These are phyloP conservation scores for Acrossocheilus fasciatus DNA, from an alignment of 2,797 vertebrate genomes.

Conservation along the genomic window DNA sequence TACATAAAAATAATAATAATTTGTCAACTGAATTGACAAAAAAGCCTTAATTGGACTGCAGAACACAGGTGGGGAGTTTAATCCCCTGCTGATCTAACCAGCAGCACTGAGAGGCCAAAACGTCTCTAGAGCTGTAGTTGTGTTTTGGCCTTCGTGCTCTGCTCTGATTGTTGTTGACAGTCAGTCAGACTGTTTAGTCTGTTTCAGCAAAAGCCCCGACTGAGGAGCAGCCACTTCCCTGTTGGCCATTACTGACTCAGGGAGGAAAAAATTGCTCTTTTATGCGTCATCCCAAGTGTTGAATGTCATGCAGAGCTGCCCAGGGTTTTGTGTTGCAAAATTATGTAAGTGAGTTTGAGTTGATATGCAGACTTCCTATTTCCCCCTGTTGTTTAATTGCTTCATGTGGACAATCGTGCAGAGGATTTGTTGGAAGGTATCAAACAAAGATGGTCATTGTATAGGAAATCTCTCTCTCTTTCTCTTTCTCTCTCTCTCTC, in stretches of 20 bases:
- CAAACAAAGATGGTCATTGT: constrained; percentile 22
- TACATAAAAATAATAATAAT: neutral
- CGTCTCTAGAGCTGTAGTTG: neutral
- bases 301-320: constrained; percentile 24
- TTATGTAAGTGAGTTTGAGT: constrained; percentile 21
- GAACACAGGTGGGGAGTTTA: neutral
- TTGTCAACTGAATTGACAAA: neutral
- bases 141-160: neutral
- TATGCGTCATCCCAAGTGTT: constrained; percentile 32
- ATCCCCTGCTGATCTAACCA: neutral
- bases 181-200: constrained; percentile 47
- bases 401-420: constrained; percentile 21
- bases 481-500: neutral
- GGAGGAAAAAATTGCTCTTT: constrained; percentile 23
- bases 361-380: constrained; percentile 24
- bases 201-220: constrained; percentile 26
- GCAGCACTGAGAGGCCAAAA: constrained; percentile 9
- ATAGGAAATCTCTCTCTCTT: constrained; percentile 22
- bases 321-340: constrained; percentile 15
- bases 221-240: constrained; percentile 13
- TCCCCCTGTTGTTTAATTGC: constrained; percentile 5
- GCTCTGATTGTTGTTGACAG: constrained; percentile 45
- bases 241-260: constrained; percentile 35
- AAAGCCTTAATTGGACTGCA: neutral
- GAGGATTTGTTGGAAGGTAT: neutral